Evolutionary conservation across 1,140 invertebrate species (phyloP).

Genomic region (Lithobius niger): DNA sequence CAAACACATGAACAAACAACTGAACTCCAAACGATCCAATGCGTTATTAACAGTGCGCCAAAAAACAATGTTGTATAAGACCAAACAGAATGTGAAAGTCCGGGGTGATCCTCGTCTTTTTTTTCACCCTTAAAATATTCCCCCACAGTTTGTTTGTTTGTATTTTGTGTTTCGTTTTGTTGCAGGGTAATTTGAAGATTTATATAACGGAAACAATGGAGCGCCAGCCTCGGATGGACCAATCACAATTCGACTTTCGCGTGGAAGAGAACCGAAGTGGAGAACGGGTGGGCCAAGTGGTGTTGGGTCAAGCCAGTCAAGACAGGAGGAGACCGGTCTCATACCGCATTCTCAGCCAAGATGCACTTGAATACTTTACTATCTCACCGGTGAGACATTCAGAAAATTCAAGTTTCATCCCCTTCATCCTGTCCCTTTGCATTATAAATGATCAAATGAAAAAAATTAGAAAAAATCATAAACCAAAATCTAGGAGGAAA

Average conservation of each 20-base stretch:
- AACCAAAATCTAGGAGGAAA: neutral
- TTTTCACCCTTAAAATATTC: too few species aligned
- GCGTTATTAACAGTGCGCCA: too few species aligned
- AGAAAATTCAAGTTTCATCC: neutral
- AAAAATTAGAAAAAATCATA: neutral
- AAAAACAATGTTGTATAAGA: too few species aligned
- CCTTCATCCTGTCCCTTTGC: neutral
- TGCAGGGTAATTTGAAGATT: neutral
- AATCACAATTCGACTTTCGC: slow-evolving; percentile 43
- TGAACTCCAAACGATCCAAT: too few species aligned
- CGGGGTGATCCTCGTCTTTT: too few species aligned
- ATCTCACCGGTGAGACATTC: slow-evolving; percentile 19
- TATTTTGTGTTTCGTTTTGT: too few species aligned
- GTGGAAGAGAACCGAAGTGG: slow-evolving; percentile 62
- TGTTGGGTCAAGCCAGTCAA: slow-evolving; percentile 42
- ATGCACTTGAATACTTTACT: slow-evolving; percentile 21
- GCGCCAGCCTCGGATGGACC: slow-evolving; percentile 3
- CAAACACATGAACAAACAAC: too few species aligned
- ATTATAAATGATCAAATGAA: neutral
- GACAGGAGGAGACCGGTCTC: slow-evolving; percentile 20
- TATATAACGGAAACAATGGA: slow-evolving; percentile 8
- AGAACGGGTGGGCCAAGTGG: slow-evolving; percentile 55
- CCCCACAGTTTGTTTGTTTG: too few species aligned
- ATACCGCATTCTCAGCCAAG: slow-evolving; percentile 24
- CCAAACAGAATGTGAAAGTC: too few species aligned